These are phyloP conservation scores for Cecropterus lyciades DNA, from an alignment of 1,140 invertebrate genomes.

Conservation along the genomic window DNA sequence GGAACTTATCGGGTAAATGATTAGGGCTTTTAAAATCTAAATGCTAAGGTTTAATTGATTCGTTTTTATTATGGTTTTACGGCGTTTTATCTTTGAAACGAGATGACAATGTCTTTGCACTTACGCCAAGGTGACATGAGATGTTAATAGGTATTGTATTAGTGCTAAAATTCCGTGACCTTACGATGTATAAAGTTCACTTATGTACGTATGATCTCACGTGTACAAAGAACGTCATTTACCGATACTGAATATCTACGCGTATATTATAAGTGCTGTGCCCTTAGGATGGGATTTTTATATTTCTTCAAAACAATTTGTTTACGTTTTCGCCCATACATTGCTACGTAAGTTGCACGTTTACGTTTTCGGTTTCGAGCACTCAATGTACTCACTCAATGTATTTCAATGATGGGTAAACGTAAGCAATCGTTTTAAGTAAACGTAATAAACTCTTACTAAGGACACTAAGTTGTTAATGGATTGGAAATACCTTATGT, in stretches of 20 bases:
- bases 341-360: too few relatives aligned
- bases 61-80: constrained; percentile 26
- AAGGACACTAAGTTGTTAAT: too few relatives aligned
- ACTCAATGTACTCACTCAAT: too few relatives aligned
- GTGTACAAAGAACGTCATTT: background rate
- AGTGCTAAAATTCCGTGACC: constrained; percentile 80
- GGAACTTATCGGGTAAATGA: constrained; percentile 43
- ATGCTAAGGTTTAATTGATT: constrained; percentile 45
- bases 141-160: constrained; percentile 79
- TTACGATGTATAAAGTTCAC: constrained; percentile 79
- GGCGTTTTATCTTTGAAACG: constrained; percentile 35
- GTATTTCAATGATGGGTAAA: too few relatives aligned
- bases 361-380: too few relatives aligned
- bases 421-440: too few relatives aligned
- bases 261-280: too few relatives aligned
- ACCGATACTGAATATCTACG: background rate
- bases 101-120: constrained; percentile 70
- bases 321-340: too few relatives aligned
- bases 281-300: too few relatives aligned
- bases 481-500: too few relatives aligned
- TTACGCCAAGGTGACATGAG: constrained; percentile 81
- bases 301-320: too few relatives aligned
- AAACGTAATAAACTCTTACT: too few relatives aligned
- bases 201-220: constrained; percentile 57
- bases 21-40: constrained; percentile 43